These are phyloP conservation scores for Zygothrica quintamaculata DNA, from an alignment of 2,888 invertebrate species.

Conservation along the genomic window DNA sequence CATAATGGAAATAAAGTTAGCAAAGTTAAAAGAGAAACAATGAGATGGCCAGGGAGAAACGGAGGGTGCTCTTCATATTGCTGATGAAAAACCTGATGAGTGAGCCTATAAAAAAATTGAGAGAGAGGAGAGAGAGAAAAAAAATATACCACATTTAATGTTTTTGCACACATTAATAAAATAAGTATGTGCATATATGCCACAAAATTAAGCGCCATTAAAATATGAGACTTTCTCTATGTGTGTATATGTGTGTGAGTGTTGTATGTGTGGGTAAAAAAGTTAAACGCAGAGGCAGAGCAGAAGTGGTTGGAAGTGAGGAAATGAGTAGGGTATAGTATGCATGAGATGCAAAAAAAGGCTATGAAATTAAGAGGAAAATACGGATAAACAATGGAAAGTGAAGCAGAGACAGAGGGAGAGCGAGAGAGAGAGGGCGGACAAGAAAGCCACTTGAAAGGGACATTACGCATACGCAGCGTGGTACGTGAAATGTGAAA, in stretches of 20 bases:
- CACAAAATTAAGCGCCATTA: constrained; percentile 69
- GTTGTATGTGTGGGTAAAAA: neutral
- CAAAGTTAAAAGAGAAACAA: neutral
- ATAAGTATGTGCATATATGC: constrained; percentile 48
- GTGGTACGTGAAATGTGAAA: constrained; percentile 11
- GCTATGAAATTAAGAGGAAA: constrained; percentile 4
- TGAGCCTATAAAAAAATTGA: constrained; percentile 40
- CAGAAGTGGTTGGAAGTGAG: too few species aligned
- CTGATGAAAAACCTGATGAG: constrained; percentile 23
- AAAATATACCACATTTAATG: constrained; percentile 52
- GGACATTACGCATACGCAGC: constrained; percentile 62
- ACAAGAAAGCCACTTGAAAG: constrained; percentile 36
- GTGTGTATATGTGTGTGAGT: constrained; percentile 8
- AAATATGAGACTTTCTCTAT: constrained; percentile 29
- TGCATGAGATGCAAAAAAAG: constrained; percentile 24
- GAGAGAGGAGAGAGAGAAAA: constrained; percentile 7
- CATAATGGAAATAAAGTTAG: constrained; percentile 31
- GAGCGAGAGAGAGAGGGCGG: constrained; percentile 6
- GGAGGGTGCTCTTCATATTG: neutral
- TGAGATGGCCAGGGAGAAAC: too few species aligned
- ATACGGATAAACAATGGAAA: constrained; percentile 1
- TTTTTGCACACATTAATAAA: constrained; percentile 70
- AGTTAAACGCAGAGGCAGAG: too few species aligned
- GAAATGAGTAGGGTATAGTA: too few species aligned
- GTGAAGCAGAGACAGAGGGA: neutral